Conservation (phyloP, 2,888 invertebrate genomes). For the Sipha maydis region DNA sequence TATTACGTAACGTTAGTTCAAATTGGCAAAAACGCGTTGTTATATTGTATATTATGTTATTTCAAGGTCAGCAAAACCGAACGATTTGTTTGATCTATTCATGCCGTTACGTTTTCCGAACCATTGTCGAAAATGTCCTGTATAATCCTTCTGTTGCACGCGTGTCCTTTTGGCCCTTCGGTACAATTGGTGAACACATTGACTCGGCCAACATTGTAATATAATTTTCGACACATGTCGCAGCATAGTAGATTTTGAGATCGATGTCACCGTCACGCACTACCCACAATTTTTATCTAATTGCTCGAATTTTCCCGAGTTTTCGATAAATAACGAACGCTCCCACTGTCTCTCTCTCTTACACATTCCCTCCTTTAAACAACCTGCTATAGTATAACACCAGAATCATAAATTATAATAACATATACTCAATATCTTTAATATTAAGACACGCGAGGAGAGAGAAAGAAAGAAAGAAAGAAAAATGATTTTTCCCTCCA, state of each 20-base stretch:
- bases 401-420: neutral
- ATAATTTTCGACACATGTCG: conserved; percentile 16
- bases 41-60: neutral
- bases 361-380: too few species aligned
- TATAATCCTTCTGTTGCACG: neutral
- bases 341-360: neutral
- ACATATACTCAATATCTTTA: too few species aligned
- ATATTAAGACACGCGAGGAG: too few species aligned
- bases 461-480: too few species aligned
- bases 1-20: neutral
- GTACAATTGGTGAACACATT: neutral
- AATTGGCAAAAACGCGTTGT: neutral
- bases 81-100: neutral
- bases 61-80: too few species aligned
- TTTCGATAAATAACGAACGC: neutral
- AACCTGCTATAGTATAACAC: too few species aligned
- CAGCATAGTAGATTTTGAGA: neutral
- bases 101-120: neutral
- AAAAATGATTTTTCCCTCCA: too few species aligned
- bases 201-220: neutral
- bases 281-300: too few species aligned
- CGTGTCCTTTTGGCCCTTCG: neutral
- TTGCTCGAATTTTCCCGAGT: neutral
- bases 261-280: too few species aligned
- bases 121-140: neutral